These are phyloP conservation scores for Mesocentrotus franciscanus DNA, from an alignment of 53 echinoderm and acorn worm species.

Conservation along the genomic window DNA sequence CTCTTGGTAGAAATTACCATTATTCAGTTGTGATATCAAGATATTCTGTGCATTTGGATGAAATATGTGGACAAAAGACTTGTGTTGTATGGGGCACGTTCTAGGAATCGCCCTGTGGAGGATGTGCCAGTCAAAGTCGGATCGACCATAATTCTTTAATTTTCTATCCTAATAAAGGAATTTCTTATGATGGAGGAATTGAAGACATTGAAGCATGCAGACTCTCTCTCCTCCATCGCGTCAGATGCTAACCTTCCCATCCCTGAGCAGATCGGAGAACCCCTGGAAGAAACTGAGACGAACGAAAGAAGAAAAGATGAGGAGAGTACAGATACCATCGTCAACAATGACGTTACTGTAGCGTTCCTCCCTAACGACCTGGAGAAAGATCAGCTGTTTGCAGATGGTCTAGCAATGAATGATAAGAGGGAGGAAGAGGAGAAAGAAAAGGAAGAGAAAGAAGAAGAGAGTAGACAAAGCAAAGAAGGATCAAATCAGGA, in stretches of 20 bases:
- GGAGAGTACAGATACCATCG: background rate
- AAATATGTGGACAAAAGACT: no score
- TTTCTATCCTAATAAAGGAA: background rate
- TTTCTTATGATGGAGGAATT: slow-evolving; percentile 60
- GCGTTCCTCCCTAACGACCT: background rate
- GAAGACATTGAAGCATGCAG: slow-evolving; percentile 33
- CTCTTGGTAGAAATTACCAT: no score
- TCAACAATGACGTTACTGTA: background rate
- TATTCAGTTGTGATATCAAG: no score
- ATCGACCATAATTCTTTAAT: background rate
- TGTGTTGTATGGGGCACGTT: no score
- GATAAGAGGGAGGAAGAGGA: slow-evolving; percentile 9
- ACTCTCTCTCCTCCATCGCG: slow-evolving; percentile 24
- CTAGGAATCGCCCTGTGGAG: no score
- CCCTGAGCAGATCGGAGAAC: slow-evolving; percentile 64
- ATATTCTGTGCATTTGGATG: no score
- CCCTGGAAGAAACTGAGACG: slow-evolving; percentile 21
- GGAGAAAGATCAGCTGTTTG: background rate
- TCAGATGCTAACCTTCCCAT: slow-evolving; percentile 59
- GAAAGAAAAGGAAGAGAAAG: background rate
- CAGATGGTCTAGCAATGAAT: background rate
- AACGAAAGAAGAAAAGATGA: slow-evolving; percentile 21
- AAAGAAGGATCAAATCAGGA: background rate
- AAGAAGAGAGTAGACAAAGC: background rate
- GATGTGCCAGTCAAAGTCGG: background rate